These are phyloP conservation scores for Odontomachus brunneus DNA, from an alignment of 1,140 invertebrate genomes.

Conservation along the genomic window DNA sequence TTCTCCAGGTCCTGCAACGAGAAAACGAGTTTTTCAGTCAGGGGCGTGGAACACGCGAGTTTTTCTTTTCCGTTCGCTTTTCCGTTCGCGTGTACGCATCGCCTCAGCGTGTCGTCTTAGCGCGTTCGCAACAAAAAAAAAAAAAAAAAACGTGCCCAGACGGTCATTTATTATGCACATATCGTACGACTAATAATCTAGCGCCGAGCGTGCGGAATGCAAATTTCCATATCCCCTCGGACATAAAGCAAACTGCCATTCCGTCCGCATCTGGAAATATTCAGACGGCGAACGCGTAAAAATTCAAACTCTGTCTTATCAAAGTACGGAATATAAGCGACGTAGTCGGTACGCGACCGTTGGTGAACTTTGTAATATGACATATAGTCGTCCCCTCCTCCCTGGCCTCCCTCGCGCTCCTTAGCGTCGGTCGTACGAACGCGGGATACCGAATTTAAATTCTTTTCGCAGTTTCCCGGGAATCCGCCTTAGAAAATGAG, in stretches of 20 bases:
- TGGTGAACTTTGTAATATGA: conserved; percentile 72
- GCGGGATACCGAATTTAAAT: conserved; percentile 71
- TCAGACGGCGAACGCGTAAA: conserved; percentile 54
- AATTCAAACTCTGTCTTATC: conserved; percentile 67
- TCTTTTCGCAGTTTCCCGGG: conserved; percentile 71
- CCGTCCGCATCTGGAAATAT: conserved; percentile 1
- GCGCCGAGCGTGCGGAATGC: neutral
- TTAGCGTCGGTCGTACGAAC: conserved; percentile 53
- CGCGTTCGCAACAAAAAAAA: no score
- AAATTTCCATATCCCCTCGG: conserved; percentile 21
- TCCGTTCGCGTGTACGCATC: no score
- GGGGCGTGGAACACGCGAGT: no score
- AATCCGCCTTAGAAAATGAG: conserved; percentile 70
- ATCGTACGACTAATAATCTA: neutral
- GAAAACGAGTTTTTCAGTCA: no score
- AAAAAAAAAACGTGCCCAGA: no score
- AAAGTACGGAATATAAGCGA: conserved; percentile 70
- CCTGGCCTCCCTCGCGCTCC: neutral
- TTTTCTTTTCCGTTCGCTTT: neutral
- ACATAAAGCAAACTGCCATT: conserved; percentile 9
- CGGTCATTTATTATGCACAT: neutral
- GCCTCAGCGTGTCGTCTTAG: no score
- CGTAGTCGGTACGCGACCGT: conserved; percentile 62
- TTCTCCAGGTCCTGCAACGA: conserved; percentile 37
- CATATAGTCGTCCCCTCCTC: conserved; percentile 63